Evolutionary conservation across 2,797 vertebrate genomes (phyloP), one percentile per base, ranked within the genome.

Genomic region (Hylomyscus alleni): DNA sequence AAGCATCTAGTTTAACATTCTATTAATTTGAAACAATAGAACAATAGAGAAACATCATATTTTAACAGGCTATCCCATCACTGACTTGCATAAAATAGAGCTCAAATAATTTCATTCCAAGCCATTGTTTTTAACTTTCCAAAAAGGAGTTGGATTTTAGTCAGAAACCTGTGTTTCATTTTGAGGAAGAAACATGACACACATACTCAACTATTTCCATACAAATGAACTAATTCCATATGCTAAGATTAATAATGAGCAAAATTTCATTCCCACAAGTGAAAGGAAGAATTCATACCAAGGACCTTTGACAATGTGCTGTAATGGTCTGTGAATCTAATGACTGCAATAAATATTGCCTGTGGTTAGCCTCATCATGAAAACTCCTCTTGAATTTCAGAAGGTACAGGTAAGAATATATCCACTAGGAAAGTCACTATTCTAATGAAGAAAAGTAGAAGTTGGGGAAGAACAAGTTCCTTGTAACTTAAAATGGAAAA

Each of bases 151-250:
- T 90, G 67, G 26, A 72, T 97, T 96, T 96, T 96, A 96, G 95
- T 97, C 65, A 96, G 54, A 96, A 96, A 97, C 90, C 22, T 91
- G 3, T 90, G 69, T 65, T 95, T 97, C 86, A 94, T 92, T 94
- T 80, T 95, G 83, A 97, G 62, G 34, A 91, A 52, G 65, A 54
- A 94, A 69, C 19, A 60, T 14, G 58, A 62, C 60, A 69, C 58
- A 72, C 4, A 34, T 56, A 44, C 72, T 90, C 73, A 73, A 29
- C 56, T 89, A 82, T 93, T 96, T 96, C 96, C 84, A 95, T 93
- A 94, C 67, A 97, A 96, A 94, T 96, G 91, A 96, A 95, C 72
- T 94, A 40, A 62, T 96, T 97, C 76, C 56, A 75, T 90, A 90
- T 87, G 50, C 37, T 78, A 97, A 88, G 81, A 72, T 96, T 92